These are phyloP conservation scores for Chamaedrilus cognettii DNA, from an alignment of 2,888 invertebrate genomes.

Conservation along the genomic window DNA sequence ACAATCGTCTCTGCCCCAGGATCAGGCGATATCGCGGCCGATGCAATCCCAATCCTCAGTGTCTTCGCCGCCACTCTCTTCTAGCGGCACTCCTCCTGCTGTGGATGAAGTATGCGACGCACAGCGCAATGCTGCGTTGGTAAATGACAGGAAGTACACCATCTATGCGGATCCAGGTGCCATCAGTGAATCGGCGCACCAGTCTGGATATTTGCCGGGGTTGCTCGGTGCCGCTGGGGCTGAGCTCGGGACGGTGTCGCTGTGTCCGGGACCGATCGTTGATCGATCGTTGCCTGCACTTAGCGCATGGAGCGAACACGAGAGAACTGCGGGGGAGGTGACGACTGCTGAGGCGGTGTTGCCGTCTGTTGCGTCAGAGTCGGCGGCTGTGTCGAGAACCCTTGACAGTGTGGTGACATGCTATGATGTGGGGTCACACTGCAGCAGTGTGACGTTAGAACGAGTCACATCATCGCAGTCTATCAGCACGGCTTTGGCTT, in stretches of 20 bases:
- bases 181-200: neutral
- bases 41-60: no score
- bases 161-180: neutral
- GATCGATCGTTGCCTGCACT: neutral
- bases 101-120: neutral
- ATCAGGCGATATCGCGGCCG: no score
- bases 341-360: no score
- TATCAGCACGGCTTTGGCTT: no score
- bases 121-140: neutral
- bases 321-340: neutral
- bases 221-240: neutral
- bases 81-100: neutral
- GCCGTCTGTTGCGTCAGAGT: no score
- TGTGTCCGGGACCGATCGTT: neutral
- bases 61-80: no score
- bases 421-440: no score
- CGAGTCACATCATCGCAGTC: no score
- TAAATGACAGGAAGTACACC: neutral
- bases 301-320: neutral
- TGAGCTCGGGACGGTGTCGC: no score
- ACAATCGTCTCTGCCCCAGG: no score
- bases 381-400: slow-evolving; percentile 5
- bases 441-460: no score
- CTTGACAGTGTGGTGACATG: no score
- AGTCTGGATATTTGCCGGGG: neutral